Evolutionary conservation across 2,797 vertebrate species (phyloP).

Genomic region (Neosilurus hyrtlii): DNA sequence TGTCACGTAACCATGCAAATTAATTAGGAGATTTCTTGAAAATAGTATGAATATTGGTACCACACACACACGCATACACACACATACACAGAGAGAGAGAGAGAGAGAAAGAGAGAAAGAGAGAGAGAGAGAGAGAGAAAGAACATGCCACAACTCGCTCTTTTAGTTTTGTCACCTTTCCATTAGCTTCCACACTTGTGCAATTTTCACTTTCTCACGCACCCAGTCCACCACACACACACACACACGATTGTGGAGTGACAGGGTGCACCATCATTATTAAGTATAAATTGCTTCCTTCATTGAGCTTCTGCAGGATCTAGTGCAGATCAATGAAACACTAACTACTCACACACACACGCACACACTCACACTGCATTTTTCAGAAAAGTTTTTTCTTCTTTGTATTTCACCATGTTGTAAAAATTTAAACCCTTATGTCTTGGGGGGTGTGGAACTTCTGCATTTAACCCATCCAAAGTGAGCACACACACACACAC

Average conservation of each 20-base stretch:
- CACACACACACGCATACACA: too few relatives aligned
- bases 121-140: background rate
- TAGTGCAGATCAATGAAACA: slow-evolving; percentile 68
- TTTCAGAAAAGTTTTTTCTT: too few relatives aligned
- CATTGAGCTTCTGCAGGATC: slow-evolving; percentile 63
- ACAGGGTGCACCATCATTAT: slow-evolving; percentile 61
- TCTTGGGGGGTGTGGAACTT: too few relatives aligned
- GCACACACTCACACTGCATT: slow-evolving; percentile 1
- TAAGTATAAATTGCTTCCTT: slow-evolving; percentile 70
- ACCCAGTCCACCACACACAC: background rate
- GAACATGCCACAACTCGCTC: background rate
- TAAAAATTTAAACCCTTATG: too few relatives aligned
- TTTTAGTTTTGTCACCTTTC: background rate
- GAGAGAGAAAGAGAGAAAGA: background rate
- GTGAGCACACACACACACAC: too few relatives aligned
- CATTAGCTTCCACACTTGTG: background rate
- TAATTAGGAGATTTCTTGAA: too few relatives aligned
- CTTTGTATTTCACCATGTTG: too few relatives aligned
- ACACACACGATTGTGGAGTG: slow-evolving; percentile 48
- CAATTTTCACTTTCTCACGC: slow-evolving; percentile 14
- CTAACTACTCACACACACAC: slow-evolving; percentile 61
- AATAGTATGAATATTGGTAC: too few relatives aligned
- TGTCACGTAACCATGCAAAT: too few relatives aligned
- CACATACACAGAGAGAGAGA: background rate
- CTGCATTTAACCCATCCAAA: too few relatives aligned